phyloP scores from a whole-genome alignment of 2,888 invertebrate genomes.

The Scaptomyza polygonia region DNA sequence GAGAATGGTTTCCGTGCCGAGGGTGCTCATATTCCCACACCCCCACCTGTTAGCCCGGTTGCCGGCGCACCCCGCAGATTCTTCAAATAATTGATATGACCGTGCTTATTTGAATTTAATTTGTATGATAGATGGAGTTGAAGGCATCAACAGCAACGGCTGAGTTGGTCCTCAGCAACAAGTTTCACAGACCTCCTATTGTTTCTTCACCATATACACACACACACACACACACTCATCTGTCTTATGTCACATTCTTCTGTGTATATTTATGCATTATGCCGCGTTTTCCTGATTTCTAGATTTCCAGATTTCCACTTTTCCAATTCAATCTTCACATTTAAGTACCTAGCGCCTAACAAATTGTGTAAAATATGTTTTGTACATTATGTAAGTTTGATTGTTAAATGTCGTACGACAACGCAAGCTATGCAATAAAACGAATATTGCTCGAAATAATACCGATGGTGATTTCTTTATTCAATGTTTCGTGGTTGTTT shows the following conservation, averaged over 20 bases:
- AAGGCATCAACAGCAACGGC: constrained; percentile 28
- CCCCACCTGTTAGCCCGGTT: constrained; percentile 82
- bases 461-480: background rate
- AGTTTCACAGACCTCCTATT: constrained; percentile 27
- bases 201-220: constrained; percentile 15
- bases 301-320: constrained; percentile 3
- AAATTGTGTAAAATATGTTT: constrained; percentile 66
- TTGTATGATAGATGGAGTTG: constrained; percentile 45
- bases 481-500: background rate
- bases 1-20: constrained; percentile 85
- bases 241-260: constrained; percentile 22
- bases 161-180: constrained; percentile 24
- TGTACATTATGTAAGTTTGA: constrained; percentile 69
- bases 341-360: constrained; percentile 56
- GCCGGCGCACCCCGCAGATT: constrained; percentile 67
- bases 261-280: constrained; percentile 52
- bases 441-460: constrained; percentile 62
- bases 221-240: constrained; percentile 5
- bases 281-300: constrained; percentile 18
- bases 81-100: constrained; percentile 74
- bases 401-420: constrained; percentile 72
- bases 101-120: constrained; percentile 40
- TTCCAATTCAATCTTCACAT: constrained; percentile 17
- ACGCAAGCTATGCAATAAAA: constrained; percentile 76
- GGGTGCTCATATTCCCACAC: constrained; percentile 85